Base-by-base conservation (phyloP, 2,888 invertebrate genomes). In the Chesias legatella region DNA sequence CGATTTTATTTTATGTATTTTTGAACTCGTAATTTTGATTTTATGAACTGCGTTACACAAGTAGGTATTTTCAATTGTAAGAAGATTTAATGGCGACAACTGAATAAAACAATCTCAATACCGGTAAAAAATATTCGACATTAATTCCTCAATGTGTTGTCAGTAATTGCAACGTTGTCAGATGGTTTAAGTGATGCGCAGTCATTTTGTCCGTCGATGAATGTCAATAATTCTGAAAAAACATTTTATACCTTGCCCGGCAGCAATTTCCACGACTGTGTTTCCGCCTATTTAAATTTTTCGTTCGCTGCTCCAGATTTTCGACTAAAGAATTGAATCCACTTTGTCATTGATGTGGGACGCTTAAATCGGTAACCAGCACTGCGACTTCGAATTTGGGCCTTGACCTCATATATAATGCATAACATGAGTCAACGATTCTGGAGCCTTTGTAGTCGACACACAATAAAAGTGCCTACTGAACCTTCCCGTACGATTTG, bases 371-470 rank as follows among this genome's bases (percentile, higher is more conserved):
- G 49, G 48, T 51, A 50, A 43, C 51, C 60, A 60, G 62, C 64
- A 62, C 65, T 67, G 60, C 50, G 48, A 60, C 57, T 58, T 60
- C 53, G 64, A 72, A 80, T 79, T 73, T 67, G 71, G 76, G 76
- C 66, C 67, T 67, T 69, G 78, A 77, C 78, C 82, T 83, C 78
- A 83, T 83, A 55, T 65, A 78, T 82, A 76, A 82, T 83, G 74
- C 72, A 83, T 56, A 54, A 50, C 56, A 30, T 30, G 57, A 68
- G 67, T 64, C 58, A 56, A 56, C 63, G 62, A 65, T 64, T 50
- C 43, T 54, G 56, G 56, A 58, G 55, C 57, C 59, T 65, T 60
- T 62, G 56, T 58, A 47, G 49, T 47, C 53, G 41, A 48, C 52
- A 52, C 46, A 68, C 65, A 67, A 64, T 64, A 55, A 54, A 45